Evolutionary conservation across 2,888 invertebrate species (phyloP).

Genomic region (Caprella mutica): DNA sequence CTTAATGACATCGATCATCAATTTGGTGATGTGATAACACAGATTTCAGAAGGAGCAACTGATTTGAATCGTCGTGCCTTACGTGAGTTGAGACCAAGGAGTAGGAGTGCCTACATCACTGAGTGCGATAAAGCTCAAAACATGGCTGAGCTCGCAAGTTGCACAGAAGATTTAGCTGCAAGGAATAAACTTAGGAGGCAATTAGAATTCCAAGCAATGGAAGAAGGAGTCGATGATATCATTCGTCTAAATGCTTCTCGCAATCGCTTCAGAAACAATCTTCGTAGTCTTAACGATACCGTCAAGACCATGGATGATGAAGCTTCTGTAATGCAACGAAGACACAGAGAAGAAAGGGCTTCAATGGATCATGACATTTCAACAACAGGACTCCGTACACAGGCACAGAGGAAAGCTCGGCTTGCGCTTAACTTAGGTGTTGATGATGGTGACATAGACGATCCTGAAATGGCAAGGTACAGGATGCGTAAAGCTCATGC

Average conservation of each 20-base stretch:
- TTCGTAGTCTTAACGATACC: background rate
- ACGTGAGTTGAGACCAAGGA: background rate
- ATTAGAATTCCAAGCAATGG: slow-evolving; percentile 3
- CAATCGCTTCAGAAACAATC: background rate
- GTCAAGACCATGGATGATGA: background rate
- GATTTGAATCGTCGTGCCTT: slow-evolving; percentile 16
- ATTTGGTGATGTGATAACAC: slow-evolving; percentile 17
- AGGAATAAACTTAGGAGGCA: background rate
- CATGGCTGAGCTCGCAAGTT: slow-evolving; percentile 1
- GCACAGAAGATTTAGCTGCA: background rate
- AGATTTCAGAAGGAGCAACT: slow-evolving; percentile 15
- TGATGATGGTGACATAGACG: background rate
- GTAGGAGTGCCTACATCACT: background rate
- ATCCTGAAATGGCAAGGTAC: slow-evolving; percentile 1
- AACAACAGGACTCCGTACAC: background rate
- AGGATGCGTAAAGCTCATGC: background rate
- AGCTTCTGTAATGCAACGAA: background rate
- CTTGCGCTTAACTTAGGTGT: background rate
- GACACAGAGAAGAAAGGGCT: slow-evolving; percentile 2
- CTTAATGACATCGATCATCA: slow-evolving; percentile 20
- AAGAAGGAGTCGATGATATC: slow-evolving; percentile 4
- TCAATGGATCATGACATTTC: background rate
- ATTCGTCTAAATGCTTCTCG: background rate
- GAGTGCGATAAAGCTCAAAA: slow-evolving; percentile 5
- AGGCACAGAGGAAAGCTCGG: slow-evolving; percentile 4